phyloP scores from a whole-genome alignment of 2,888 invertebrate genomes.

The Urechis unicinctus region DNA sequence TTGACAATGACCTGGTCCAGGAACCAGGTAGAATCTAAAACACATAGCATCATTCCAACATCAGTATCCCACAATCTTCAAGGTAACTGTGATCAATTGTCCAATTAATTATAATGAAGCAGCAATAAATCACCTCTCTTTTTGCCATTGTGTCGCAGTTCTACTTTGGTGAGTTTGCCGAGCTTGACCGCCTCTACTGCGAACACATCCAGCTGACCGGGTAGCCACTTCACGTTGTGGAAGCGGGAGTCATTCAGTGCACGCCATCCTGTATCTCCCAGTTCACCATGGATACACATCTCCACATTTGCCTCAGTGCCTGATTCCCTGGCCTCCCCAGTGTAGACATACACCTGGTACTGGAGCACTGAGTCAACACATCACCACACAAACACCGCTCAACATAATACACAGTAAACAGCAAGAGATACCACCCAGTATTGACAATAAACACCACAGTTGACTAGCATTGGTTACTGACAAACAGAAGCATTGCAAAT shows the following conservation, averaged over 20 bases:
- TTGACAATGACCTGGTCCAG: constrained; percentile 33
- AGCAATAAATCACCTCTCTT: constrained; percentile 15
- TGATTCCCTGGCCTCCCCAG: constrained; percentile 1
- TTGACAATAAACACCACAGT: too few relatives aligned
- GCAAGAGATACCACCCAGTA: too few relatives aligned
- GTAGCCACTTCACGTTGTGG: constrained; percentile 5
- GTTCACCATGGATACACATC: constrained; percentile 11
- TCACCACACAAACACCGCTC: background rate
- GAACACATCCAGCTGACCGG: constrained; percentile 37
- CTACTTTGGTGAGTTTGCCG: constrained; percentile 29
- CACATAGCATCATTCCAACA: too few relatives aligned
- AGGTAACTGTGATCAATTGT: too few relatives aligned
- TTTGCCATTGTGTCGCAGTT: constrained; percentile 35
- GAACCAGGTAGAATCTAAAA: constrained; percentile 31
- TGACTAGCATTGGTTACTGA: too few relatives aligned
- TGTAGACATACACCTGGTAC: constrained; percentile 9
- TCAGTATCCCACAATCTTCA: too few relatives aligned
- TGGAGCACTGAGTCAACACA: constrained; percentile 6
- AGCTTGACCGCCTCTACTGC: constrained; percentile 42
- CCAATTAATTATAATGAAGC: too few relatives aligned
- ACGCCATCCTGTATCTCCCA: constrained; percentile 10
- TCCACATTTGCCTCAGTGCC: constrained; percentile 9
- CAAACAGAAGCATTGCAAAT: too few relatives aligned
- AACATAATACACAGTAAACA: background rate
- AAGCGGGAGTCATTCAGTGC: constrained; percentile 6